A percentile compares a stretch with the other conserved stretches of the same genome.
These are phyloP conservation scores for Ginglymostoma cirratum DNA, from an alignment of 2,113 vertebrate genomes.

Conservation along the genomic window DNA sequence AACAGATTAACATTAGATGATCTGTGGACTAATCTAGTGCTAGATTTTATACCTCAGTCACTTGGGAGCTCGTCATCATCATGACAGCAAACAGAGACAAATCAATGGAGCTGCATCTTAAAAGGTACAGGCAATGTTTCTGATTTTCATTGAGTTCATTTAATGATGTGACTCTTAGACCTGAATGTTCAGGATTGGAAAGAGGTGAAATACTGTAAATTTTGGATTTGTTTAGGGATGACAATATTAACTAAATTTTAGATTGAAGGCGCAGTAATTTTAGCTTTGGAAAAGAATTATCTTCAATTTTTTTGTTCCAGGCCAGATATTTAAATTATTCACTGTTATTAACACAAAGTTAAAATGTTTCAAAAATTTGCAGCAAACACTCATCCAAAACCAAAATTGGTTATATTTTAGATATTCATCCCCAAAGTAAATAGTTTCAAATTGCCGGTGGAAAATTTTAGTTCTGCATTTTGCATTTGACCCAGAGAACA, in stretches of 20 bases:
- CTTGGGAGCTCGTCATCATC: neutral
- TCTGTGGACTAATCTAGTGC: neutral
- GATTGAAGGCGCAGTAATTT: neutral
- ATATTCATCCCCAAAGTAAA: neutral
- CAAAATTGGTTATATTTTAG: too few species aligned
- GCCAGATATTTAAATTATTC: neutral
- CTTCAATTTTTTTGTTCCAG: neutral
- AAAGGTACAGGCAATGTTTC: neutral
- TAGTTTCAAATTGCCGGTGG: neutral
- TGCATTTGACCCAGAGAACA: too few species aligned
- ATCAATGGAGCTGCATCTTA: too few species aligned
- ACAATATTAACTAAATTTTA: neutral
- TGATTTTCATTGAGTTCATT: neutral
- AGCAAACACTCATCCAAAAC: neutral
- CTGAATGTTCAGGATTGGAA: neutral
- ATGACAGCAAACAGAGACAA: neutral
- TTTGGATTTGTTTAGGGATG: too few species aligned
- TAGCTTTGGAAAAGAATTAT: neutral
- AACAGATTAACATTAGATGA: neutral
- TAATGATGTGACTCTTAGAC: too few species aligned
- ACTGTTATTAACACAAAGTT: neutral
- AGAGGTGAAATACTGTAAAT: neutral
- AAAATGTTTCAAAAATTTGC: neutral
- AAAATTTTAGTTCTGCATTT: neutral
- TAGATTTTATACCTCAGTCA: neutral